Base-by-base conservation (phyloP, 2,888 invertebrate species). In the Eupithecia vulgata region DNA sequence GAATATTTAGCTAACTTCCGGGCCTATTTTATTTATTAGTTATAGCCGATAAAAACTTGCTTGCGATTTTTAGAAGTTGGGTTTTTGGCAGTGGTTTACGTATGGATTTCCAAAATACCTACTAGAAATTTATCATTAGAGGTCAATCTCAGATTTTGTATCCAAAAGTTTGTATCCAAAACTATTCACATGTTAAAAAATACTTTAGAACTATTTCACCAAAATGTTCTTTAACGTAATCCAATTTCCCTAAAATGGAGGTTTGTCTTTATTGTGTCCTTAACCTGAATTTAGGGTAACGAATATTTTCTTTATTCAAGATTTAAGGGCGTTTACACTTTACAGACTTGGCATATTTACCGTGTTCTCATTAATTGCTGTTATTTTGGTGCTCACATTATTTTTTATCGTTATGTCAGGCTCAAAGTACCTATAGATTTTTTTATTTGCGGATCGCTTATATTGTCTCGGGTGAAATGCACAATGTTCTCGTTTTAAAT, bases 301-400 rank as follows among this genome's bases (percentile, higher is more conserved):
- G 25, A 25, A 25, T 12, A 57, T 57, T n/a, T 25, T 5, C 8
- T 1, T 0, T 48, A 52, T 10, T 25, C 12, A 25, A 57, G 57
- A 34, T 64, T 64, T 35, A 64, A 64, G 3, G 62, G 62, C 62
- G 35, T 64, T 64, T 37, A 35, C 37, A 37, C 37, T 64, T 64
- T 37, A 35, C 37, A 37, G 62, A 37, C 37, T 35, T n/a, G n/a
- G 62, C n/a, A 37, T 64, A 64, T 64, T 64, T n/a, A 37, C 34
- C 37, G 12, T 35, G 30, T 52, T 21, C 10, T 35, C 21, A 6
- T 64, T n/a, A 34, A 35, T 48, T 21, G 52, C 52, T 52, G 34
- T 25, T 61, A 34, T 61, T 62, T 62, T 17, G 5, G 17, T 17
- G 35, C 35, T 61, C 30, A 35, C n/a, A 4, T 21, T 48, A 48